Evolutionary conservation across 2,113 vertebrate species (phyloP), one percentile per base, ranked within the genome.

Genomic region (Ancistrus triradiatus): DNA sequence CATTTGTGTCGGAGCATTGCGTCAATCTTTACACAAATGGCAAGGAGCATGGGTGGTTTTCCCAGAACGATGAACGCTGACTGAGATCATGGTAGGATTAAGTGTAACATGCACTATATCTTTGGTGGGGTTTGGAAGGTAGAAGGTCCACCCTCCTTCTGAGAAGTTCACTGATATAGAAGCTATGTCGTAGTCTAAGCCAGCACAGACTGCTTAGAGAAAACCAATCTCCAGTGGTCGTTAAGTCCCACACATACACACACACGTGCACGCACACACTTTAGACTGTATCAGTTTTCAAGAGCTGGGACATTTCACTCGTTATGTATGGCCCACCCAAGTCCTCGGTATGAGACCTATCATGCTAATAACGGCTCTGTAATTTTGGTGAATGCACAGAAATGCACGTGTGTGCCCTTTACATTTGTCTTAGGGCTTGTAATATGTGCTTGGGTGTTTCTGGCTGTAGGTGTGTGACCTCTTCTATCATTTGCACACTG

Each of bases 21-120:
- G 75, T 86, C 82, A 81, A 81, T 74, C 68, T 74, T 76, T 62
- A 75, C 57, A 62, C 68, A 79, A 78, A 74, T 81, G 78, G 78
- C 72, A 44, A 43, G 64, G 58, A 69, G 49, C 56, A 51, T 21
- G 70, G 59, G 47, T 50, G 70, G 57, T 63, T 72, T 72, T 66
- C 65, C 62, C 42, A 66, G 68, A 37, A 38, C 58, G 59, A 60
- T 7, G 21, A 64, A 74, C 48, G 60, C 73, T 63, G 79, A 75
- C 77, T 70, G 74, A 73, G 66, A 58, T 68, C 55, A 72, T 62
- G 43, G 59, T 52, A 58, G 51, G 22, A 75, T 69, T 46, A 71
- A 75, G 56, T 63, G 65, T 49, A 72, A 69, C 48, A 28, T 59
- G 60, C 52, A 56, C 61, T 67, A 71, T 52, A 68, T 68, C 73